Conservation (phyloP, 2,113 vertebrate genomes). For the Myodes glareolus region DNA sequence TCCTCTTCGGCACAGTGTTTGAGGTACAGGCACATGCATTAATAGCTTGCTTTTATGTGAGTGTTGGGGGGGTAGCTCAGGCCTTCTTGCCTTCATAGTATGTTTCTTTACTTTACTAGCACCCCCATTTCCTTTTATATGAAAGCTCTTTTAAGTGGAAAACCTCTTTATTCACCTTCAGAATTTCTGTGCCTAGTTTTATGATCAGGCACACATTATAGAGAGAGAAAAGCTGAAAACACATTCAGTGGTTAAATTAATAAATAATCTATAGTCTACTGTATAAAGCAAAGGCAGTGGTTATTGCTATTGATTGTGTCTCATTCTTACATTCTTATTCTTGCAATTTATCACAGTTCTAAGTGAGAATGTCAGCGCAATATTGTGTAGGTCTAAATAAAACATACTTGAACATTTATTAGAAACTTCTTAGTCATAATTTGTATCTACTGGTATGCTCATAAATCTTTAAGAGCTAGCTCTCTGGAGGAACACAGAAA, state of each 20-base stretch:
- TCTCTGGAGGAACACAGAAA: background rate
- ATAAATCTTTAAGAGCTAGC: conserved; percentile 16
- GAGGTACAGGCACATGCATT: background rate
- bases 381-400: background rate
- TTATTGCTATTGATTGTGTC: conserved; percentile 26
- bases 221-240: background rate
- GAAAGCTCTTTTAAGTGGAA: background rate
- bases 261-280: background rate
- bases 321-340: background rate
- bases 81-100: too few species aligned
- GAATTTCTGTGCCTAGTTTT: background rate
- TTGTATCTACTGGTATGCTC: background rate
- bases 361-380: background rate
- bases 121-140: background rate
- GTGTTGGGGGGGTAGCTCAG: background rate
- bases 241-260: conserved; percentile 24
- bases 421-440: conserved; percentile 29
- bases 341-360: background rate
- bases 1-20: too few species aligned
- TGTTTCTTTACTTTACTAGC: background rate
- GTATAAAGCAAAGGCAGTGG: background rate
- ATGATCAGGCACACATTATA: background rate
- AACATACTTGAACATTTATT: conserved; percentile 38
- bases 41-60: background rate
- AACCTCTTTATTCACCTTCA: conserved; percentile 10